Conservation (phyloP, 2,888 invertebrate species). For the Leucoptera coffeella region DNA sequence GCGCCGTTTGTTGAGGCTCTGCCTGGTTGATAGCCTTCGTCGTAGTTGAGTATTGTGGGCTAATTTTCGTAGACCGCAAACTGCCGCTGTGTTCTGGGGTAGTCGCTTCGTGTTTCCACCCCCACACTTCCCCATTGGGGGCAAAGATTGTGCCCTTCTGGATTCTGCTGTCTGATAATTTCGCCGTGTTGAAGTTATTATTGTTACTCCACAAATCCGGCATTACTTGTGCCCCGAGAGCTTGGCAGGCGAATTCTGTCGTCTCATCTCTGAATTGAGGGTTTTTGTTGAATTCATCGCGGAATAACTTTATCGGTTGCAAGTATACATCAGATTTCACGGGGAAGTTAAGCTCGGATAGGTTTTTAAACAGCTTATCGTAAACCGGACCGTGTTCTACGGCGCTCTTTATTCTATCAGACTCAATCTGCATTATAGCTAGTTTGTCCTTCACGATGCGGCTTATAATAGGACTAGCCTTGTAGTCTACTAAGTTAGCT, state of each 20-base stretch:
- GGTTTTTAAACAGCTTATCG: constrained; percentile 48
- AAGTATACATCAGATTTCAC: constrained; percentile 46
- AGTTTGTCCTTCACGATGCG: constrained; percentile 44
- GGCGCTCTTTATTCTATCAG: constrained; percentile 52
- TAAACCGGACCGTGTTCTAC: constrained; percentile 56
- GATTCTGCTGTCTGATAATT: constrained; percentile 29
- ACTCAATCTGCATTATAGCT: constrained; percentile 45
- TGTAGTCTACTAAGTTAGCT: constrained; percentile 41
- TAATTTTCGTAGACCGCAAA: constrained; percentile 39
- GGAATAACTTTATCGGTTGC: constrained; percentile 48
- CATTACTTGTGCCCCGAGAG: constrained; percentile 36
- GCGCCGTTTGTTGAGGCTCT: constrained; percentile 38
- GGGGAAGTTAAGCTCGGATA: constrained; percentile 45
- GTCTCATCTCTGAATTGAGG: constrained; percentile 50
- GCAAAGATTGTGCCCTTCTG: constrained; percentile 47
- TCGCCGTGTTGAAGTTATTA: constrained; percentile 31
- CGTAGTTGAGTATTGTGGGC: constrained; percentile 37
- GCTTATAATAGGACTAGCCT: constrained; percentile 39
- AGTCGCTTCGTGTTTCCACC: constrained; percentile 45
- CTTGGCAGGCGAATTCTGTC: constrained; percentile 40
- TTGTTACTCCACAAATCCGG: constrained; percentile 39
- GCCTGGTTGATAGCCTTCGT: constrained; percentile 36
- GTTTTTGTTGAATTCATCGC: constrained; percentile 48
- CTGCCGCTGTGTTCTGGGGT: constrained; percentile 40
- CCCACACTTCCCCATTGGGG: constrained; percentile 48